Evolutionary conservation across 2,113 vertebrate genomes (phyloP).

Genomic region (Xiphophorus maculatus): DNA sequence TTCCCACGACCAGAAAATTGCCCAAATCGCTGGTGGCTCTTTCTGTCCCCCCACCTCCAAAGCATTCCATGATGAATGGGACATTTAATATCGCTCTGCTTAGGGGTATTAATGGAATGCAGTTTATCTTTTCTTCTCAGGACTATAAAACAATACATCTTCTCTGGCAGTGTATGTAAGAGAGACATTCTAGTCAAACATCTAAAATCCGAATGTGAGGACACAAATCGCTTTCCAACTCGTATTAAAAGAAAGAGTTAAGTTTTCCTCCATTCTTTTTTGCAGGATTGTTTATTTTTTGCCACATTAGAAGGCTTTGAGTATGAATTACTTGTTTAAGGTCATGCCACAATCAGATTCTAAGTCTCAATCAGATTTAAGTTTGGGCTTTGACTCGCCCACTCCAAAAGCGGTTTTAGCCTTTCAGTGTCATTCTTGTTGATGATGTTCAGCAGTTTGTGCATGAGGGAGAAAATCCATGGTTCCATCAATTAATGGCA

Average conservation of each 20-base stretch:
- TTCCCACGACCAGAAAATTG: conserved; percentile 71
- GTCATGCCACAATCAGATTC: background rate
- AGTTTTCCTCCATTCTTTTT: background rate
- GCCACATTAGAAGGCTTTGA: background rate
- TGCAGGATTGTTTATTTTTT: background rate
- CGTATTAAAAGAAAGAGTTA: too few species aligned
- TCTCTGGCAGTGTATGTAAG: conserved; percentile 9
- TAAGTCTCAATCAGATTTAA: background rate
- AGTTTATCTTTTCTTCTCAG: conserved; percentile 42
- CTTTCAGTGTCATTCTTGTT: background rate
- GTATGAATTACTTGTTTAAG: background rate
- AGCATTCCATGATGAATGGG: conserved; percentile 75
- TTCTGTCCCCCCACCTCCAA: conserved; percentile 48
- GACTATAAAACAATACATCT: conserved; percentile 31
- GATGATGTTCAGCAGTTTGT: background rate
- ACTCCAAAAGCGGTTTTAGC: too few species aligned
- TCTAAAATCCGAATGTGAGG: too few species aligned
- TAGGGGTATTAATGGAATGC: conserved; percentile 65
- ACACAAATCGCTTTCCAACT: too few species aligned
- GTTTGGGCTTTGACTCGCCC: background rate
- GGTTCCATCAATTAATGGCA: background rate
- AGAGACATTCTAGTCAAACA: too few species aligned
- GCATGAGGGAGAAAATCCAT: background rate
- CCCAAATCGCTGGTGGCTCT: conserved; percentile 64
- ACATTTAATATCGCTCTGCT: conserved; percentile 76